Evolutionary conservation across 2,113 vertebrate genomes (phyloP).

Genomic region (Cyanoramphus novaezelandiae): DNA sequence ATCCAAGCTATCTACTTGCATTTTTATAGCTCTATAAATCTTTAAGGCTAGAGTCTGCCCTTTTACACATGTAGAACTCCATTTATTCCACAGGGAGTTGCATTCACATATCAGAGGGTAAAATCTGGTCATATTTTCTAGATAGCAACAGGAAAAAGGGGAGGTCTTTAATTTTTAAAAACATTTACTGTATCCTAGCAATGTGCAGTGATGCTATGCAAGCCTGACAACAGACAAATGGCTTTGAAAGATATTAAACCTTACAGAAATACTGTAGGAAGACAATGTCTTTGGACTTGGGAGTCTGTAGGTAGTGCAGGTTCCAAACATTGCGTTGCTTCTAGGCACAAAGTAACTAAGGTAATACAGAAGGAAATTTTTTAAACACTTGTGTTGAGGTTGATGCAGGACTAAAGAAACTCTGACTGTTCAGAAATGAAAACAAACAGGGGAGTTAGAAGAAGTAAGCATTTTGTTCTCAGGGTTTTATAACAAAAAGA

Average conservation of each 20-base stretch:
- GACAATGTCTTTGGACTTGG: neutral
- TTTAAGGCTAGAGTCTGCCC: neutral
- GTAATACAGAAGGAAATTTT: neutral
- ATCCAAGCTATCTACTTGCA: neutral
- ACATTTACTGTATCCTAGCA: constrained; percentile 67
- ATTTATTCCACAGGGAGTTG: neutral
- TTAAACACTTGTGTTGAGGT: neutral
- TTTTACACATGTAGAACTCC: neutral
- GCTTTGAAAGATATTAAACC: neutral
- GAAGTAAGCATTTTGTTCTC: constrained; percentile 17
- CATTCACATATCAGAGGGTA: neutral
- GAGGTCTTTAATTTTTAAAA: constrained; percentile 49
- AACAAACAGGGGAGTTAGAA: neutral
- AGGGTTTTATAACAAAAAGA: neutral
- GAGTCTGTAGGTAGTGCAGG: neutral
- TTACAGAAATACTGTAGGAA: neutral
- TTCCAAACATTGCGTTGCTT: neutral
- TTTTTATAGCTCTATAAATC: constrained; percentile 55
- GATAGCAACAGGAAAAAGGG: constrained; percentile 58
- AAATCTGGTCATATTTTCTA: constrained; percentile 52
- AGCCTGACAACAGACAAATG: constrained; percentile 19
- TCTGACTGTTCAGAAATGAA: neutral
- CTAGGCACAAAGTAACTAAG: neutral
- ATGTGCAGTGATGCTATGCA: constrained; percentile 7
- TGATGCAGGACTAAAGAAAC: neutral